Evolutionary conservation across 2,113 vertebrate species (phyloP), one percentile per base, ranked within the genome.

Genomic region (Mugil cephalus): DNA sequence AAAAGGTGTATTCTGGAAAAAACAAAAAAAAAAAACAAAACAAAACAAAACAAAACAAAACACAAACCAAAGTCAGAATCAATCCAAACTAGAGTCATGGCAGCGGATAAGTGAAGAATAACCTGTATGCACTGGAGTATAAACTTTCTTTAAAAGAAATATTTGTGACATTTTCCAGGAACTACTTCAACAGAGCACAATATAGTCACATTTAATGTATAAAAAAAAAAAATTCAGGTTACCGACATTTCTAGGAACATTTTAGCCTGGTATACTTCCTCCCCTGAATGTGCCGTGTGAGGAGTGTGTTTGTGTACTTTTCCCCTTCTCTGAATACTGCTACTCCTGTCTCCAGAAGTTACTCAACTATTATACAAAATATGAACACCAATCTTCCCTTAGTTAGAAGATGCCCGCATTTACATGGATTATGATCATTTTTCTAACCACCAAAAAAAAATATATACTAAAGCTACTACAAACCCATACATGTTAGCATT

Each of bases 181-280:
- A 19, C 58, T 76, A 69, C 34, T 55, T 83, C 51, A 69, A 65
- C 46, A 51, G 77, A 83, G 74, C 51, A 82, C 63, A 82, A 85
- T 77, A 83, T 77, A 53, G 74, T 85, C 15, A 77, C 39, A 74
- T 48, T 52, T 18, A 43, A 39, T 30, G 5, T 30, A 30, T 30
- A 30, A 5, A 30, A 30, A 3, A 30, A 30, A 30, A 30, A 30
- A 30, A 30, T 3, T 30, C 24, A 30, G 24, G 24, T 30, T 30
- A 30, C 24, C 24, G 24, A 30, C 24, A 30, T 2, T 30, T 30
- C 24, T 30, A 30, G 24, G 24, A 30, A 30, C 24, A 30, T 30
- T 30, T 30, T 5, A 30, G 24, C 24, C 24, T 30, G 24, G 24
- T 30, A 30, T 30, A 30, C 24, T 30, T 30, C 24, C 24, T 30